Conservation (phyloP, 1,140 invertebrate genomes). For the Eumaeus atala region DNA sequence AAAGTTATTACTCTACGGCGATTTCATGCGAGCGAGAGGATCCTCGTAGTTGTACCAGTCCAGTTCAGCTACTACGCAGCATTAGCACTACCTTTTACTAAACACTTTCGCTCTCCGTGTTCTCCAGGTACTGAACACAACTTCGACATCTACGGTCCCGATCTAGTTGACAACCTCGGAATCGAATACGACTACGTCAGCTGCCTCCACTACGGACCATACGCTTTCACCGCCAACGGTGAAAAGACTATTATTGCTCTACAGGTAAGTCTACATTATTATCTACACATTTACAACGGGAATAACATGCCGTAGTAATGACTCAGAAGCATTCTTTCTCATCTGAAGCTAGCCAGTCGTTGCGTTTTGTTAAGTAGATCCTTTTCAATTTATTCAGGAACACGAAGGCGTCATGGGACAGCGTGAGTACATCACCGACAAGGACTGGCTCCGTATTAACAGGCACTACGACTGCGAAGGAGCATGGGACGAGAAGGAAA, state of each 20-base stretch:
- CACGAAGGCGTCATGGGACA: constrained; percentile 53
- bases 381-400: constrained; percentile 32
- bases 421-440: constrained; percentile 45
- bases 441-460: constrained; percentile 58
- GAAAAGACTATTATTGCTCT: constrained; percentile 77
- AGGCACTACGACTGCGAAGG: constrained; percentile 52
- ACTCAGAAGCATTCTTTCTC: no score
- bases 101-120: no score
- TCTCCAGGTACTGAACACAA: constrained; percentile 77
- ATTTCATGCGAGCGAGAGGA: no score
- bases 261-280: constrained; percentile 32
- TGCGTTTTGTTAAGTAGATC: not conserved
- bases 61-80: no score
- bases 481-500: constrained; percentile 42
- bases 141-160: constrained; percentile 78
- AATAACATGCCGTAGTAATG: no score
- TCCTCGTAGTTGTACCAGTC: no score
- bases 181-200: constrained; percentile 86
- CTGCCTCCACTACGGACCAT: constrained; percentile 86
- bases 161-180: constrained; percentile 76
- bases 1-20: no score
- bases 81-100: no score
- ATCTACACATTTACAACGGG: no score
- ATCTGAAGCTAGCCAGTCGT: not conserved
- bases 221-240: constrained; percentile 83